Evolutionary conservation across 2,113 vertebrate genomes (phyloP).

Genomic region (Cyphomyrus discorhynchus): DNA sequence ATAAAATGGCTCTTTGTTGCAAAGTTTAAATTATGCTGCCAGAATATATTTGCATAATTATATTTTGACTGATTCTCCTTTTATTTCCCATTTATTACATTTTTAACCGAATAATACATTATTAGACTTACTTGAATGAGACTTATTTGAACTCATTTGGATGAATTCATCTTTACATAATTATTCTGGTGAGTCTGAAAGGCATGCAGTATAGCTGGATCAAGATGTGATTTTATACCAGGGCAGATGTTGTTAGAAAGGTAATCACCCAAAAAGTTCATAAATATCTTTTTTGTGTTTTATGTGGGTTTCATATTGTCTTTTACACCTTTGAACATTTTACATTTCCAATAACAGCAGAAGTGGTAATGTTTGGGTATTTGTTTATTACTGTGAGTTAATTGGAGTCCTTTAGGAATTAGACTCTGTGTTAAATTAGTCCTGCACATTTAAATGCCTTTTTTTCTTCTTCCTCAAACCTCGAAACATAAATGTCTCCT

Average conservation of each 20-base stretch:
- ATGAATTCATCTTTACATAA: not conserved
- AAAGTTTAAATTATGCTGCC: not conserved
- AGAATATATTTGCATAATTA: not conserved
- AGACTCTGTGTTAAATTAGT: not conserved
- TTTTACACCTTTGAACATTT: not conserved
- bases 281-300: not conserved
- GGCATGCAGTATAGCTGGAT: not conserved
- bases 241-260: not conserved
- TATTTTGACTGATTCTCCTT: not conserved
- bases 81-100: not conserved
- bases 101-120: not conserved
- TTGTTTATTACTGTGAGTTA: not conserved
- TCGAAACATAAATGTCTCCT: not conserved
- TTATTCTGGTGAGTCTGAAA: not conserved
- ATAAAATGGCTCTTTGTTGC: conserved; percentile 3
- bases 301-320: not conserved
- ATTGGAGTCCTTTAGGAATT: not conserved
- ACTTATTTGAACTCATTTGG: not conserved
- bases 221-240: not conserved
- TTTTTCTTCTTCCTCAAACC: not conserved
- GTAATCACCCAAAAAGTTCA: not conserved
- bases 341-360: not conserved
- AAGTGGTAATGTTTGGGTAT: not conserved
- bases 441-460: not conserved
- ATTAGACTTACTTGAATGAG: not conserved